Evolutionary conservation across 2,888 invertebrate species (phyloP), one percentile per base, ranked within the genome.

Genomic region (Scaptomyza cyrtandrae): DNA sequence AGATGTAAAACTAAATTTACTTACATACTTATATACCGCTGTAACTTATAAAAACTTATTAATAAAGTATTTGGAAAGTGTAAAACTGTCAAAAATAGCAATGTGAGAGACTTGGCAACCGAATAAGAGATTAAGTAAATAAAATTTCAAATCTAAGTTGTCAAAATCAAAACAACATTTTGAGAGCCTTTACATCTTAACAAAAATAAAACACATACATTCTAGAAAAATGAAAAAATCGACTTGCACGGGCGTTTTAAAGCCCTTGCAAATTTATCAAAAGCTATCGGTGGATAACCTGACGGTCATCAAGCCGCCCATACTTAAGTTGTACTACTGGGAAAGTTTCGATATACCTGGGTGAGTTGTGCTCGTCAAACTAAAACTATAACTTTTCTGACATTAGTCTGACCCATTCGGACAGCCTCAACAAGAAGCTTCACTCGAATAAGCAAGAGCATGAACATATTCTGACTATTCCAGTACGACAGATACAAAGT

Each of bases 291-390:
- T 90, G 13, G 90, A 90, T 27, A 90, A 90, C 48, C 70, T 90
- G 46, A 88, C 90, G 1, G 60, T 90, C 2, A 64, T 78, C 6
- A 75, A 78, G 7, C 80, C 90, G 14, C 86, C 90, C 6, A 75
- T 90, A 43, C 75, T 90, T 1, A 90, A 90, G 71, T 27, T 84
- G 2, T 90, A 78, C 59, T 90, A 84, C 43, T 90, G 90, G 90
- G 85, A 90, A 45, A 80, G 72, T 37, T 88, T 90, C n/a, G 79
- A 83, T 11, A 85, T 90, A 14, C 71, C 84, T 5, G 82, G 78
- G 90, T 90, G 58, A 65, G 69, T 41, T 0, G n/a, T 11, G 24
- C 9, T 9, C 19, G 2, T 24, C 16, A 1, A 9, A 2, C 1
- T 6, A 11, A 16, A 7, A 9, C 4, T 1, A 7, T 7, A 13